Evolutionary conservation across 92 coral and sea anemone genomes (phyloP).

Genomic region (Anthopleura xanthogrammica): DNA sequence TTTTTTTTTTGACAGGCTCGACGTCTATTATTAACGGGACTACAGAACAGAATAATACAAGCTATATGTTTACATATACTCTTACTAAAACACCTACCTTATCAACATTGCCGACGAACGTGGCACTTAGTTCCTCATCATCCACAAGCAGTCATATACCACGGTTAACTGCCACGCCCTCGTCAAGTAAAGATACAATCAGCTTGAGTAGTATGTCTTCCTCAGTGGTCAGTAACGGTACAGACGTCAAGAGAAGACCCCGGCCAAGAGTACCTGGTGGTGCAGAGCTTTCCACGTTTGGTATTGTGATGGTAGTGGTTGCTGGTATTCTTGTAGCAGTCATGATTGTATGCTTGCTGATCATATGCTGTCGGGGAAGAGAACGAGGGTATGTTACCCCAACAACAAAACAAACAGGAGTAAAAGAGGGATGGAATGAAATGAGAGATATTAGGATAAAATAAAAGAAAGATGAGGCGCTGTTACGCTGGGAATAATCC

Average conservation of each 20-base stretch:
- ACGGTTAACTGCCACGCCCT: neutral
- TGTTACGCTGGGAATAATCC: too few species aligned
- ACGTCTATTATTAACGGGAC: neutral
- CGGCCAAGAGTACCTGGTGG: neutral
- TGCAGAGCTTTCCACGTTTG: slow-evolving; percentile 45
- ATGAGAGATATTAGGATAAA: neutral
- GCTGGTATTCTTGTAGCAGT: slow-evolving; percentile 47
- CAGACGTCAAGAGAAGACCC: neutral
- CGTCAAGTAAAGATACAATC: neutral
- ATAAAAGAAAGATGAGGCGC: too few species aligned
- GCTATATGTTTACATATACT: neutral
- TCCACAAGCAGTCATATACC: neutral
- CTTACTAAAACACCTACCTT: neutral
- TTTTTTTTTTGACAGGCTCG: neutral
- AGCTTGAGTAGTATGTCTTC: neutral
- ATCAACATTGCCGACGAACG: neutral
- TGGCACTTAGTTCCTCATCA: neutral
- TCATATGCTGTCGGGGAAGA: slow-evolving; percentile 59
- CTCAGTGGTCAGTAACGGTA: neutral
- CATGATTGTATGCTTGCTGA: slow-evolving; percentile 43
- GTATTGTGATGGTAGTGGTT: slow-evolving; percentile 48
- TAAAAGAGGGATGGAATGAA: neutral
- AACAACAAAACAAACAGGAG: too few species aligned
- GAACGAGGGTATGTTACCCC: slow-evolving; percentile 43
- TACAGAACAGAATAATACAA: neutral